A percentile compares a stretch with the other conserved stretches of the same genome.
phyloP scores from a whole-genome alignment of 2,888 invertebrate species.

The Conomelus anceps region DNA sequence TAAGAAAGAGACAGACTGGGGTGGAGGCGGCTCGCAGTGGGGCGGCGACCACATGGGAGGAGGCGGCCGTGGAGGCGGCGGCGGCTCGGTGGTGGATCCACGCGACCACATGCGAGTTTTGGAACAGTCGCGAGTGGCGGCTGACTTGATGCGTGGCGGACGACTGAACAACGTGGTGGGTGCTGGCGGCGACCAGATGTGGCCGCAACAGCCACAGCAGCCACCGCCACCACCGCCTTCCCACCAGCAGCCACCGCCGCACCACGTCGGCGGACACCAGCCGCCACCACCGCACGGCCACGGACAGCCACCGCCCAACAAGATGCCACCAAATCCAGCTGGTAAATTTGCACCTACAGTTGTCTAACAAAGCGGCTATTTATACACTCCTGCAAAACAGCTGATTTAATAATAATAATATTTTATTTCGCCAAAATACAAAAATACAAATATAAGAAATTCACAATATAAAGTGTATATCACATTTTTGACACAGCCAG shows the following conservation, averaged over 20 bases:
- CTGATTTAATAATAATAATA: too few species aligned
- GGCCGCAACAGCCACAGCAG: slow-evolving; percentile 55
- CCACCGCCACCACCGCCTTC: slow-evolving; percentile 47
- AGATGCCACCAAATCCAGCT: slow-evolving; percentile 33
- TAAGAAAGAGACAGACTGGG: slow-evolving; percentile 48
- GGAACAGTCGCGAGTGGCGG: slow-evolving; percentile 56
- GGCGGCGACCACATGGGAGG: slow-evolving; percentile 37
- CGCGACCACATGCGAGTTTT: slow-evolving; percentile 45
- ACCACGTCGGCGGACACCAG: slow-evolving; percentile 51
- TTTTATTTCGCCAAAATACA: too few species aligned
- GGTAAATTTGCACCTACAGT: slow-evolving; percentile 27
- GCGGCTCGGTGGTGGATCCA: slow-evolving; percentile 41
- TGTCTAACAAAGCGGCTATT: too few species aligned
- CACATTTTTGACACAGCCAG: too few species aligned
- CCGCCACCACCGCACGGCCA: slow-evolving; percentile 40
- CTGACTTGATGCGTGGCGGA: slow-evolving; percentile 69
- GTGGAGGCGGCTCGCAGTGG: slow-evolving; percentile 48
- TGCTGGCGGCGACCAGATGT: slow-evolving; percentile 71
- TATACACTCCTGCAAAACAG: too few species aligned
- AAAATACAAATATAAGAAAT: too few species aligned
- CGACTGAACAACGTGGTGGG: too few species aligned
- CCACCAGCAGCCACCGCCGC: slow-evolving; percentile 47
- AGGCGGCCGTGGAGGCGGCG: slow-evolving; percentile 37
- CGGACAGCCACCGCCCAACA: slow-evolving; percentile 30
- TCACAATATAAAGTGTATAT: too few species aligned